These are phyloP conservation scores for Xyrauchen texanus DNA, from an alignment of 2,113 vertebrate genomes.

Conservation along the genomic window DNA sequence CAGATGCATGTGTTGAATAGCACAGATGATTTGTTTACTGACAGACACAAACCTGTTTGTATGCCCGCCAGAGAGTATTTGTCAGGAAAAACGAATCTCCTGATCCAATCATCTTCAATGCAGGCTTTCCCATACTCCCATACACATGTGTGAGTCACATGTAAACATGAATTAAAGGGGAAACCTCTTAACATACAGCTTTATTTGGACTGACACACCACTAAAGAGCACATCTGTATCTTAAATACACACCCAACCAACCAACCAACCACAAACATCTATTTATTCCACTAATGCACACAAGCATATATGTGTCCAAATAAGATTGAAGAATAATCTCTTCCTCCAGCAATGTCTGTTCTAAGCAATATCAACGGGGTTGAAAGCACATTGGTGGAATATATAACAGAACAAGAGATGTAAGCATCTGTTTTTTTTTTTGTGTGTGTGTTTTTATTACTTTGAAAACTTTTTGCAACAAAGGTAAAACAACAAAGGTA, in stretches of 20 bases:
- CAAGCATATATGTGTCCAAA: background rate
- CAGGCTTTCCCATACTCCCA: background rate
- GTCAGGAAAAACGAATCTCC: conserved; percentile 32
- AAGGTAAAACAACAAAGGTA: too few relatives aligned
- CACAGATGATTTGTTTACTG: conserved; percentile 29
- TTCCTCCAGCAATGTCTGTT: conserved; percentile 13
- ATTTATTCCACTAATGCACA: background rate
- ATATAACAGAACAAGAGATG: background rate
- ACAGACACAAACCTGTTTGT: conserved; percentile 42
- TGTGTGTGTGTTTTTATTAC: too few relatives aligned
- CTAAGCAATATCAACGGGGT: background rate
- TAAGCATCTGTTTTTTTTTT: background rate
- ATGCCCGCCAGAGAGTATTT: conserved; percentile 29
- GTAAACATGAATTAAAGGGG: too few relatives aligned
- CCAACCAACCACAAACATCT: background rate
- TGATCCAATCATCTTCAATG: conserved; percentile 21
- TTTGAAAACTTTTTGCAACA: too few relatives aligned
- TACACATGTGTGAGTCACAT: too few relatives aligned
- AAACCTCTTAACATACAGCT: too few relatives aligned
- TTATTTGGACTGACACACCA: too few relatives aligned
- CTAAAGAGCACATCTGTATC: too few relatives aligned
- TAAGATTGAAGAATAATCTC: conserved; percentile 2
- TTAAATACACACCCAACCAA: background rate
- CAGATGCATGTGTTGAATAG: conserved; percentile 7
- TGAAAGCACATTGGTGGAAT: too few relatives aligned